Conservation (phyloP, 2,888 invertebrate genomes). For the Rotaria sp. region DNA sequence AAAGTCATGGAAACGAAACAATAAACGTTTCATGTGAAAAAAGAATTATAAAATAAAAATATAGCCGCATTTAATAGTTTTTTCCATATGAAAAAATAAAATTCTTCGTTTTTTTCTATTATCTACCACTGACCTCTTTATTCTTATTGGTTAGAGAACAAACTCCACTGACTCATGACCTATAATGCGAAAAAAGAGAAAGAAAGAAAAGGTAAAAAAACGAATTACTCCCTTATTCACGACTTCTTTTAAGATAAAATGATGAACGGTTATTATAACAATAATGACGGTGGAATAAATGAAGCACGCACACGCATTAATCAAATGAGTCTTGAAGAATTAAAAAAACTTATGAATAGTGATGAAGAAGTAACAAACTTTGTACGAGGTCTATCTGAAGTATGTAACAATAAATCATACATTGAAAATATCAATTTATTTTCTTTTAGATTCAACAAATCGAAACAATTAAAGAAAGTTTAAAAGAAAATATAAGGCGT, state of each 20-base stretch:
- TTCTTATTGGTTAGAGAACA: neutral
- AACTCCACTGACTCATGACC: neutral
- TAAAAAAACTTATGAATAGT: neutral
- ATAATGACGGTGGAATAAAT: neutral
- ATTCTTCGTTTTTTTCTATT: neutral
- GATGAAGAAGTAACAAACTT: neutral
- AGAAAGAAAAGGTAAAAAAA: neutral
- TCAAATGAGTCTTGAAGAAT: neutral
- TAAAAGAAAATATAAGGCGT: neutral
- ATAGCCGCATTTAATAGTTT: too few relatives aligned
- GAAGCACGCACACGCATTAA: neutral
- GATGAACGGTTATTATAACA: neutral
- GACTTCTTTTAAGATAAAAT: neutral
- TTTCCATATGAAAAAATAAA: neutral
- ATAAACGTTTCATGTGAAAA: neutral
- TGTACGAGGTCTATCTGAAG: neutral
- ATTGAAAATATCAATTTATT: too few relatives aligned
- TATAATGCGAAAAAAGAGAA: neutral
- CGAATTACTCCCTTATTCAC: neutral
- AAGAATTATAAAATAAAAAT: too few relatives aligned
- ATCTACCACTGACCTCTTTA: neutral
- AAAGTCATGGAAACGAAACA: neutral
- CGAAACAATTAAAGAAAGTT: constrained; percentile 7
- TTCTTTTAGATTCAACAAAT: neutral
- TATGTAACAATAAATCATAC: neutral